phyloP scores from a whole-genome alignment of 2,797 vertebrate genomes.

The Sylvia borin region DNA sequence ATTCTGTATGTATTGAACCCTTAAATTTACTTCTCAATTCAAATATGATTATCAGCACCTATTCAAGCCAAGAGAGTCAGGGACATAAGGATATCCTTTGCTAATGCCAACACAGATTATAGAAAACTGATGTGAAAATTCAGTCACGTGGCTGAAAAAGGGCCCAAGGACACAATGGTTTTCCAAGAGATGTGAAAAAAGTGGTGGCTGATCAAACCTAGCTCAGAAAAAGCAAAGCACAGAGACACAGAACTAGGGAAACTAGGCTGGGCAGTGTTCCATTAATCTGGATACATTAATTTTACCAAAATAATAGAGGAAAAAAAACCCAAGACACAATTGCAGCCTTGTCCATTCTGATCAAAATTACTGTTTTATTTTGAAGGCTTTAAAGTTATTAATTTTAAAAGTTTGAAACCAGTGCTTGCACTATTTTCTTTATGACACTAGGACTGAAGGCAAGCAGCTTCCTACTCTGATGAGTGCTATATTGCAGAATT shows the following conservation, averaged over 20 bases:
- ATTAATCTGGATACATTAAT: not conserved
- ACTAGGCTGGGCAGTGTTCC: not conserved
- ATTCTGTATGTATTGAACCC: not conserved
- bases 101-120: conserved; percentile 25
- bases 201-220: not conserved
- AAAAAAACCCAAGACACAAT: not conserved
- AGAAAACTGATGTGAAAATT: not conserved
- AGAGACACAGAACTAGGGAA: not conserved
- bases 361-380: not conserved
- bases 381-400: not conserved
- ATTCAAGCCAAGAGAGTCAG: not conserved
- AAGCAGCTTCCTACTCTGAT: not conserved
- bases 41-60: conserved; percentile 19
- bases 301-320: not conserved
- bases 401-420: not conserved
- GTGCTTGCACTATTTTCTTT: not conserved
- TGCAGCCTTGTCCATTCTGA: not conserved
- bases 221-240: not conserved
- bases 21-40: not conserved
- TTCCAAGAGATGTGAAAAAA: not conserved
- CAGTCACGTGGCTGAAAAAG: not conserved
- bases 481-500: not conserved
- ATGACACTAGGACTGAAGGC: not conserved
- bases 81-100: not conserved
- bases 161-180: not conserved